phyloP scores from a whole-genome alignment of 2,888 invertebrate species.

The Megaustenia siamemsis region DNA sequence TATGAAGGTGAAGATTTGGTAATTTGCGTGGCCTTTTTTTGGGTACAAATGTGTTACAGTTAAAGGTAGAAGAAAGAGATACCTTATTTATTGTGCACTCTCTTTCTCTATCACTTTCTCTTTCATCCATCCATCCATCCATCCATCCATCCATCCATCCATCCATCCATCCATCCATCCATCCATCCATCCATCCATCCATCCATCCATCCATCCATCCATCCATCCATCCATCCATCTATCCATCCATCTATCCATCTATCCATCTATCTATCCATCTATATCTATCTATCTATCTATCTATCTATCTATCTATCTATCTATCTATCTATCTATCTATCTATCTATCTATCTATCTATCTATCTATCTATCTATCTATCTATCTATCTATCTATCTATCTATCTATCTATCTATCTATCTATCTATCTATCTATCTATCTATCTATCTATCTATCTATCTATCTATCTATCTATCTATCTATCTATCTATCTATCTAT shows the following conservation, averaged over 20 bases:
- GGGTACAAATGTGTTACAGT: too few relatives aligned
- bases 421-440: not conserved
- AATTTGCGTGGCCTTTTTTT: too few relatives aligned
- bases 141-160: slow-evolving; percentile 20
- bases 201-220: slow-evolving; percentile 19
- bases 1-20: too few relatives aligned
- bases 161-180: slow-evolving; percentile 21
- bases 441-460: not conserved
- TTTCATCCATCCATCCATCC: slow-evolving; percentile 5
- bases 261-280: not conserved
- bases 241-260: not conserved
- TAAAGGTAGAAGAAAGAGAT: too few relatives aligned
- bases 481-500: slow-evolving; percentile 11
- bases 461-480: not conserved
- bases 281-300: not conserved
- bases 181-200: slow-evolving; percentile 20
- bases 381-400: slow-evolving; percentile 4
- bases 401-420: not conserved
- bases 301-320: not conserved
- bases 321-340: slow-evolving; percentile 15
- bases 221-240: not conserved
- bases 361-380: slow-evolving; percentile 1
- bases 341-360: slow-evolving; percentile 19
- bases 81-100: not conserved
- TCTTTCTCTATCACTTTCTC: not conserved